Evolutionary conservation across 2,113 vertebrate species (phyloP).

Genomic region (Okapia johnstoni): DNA sequence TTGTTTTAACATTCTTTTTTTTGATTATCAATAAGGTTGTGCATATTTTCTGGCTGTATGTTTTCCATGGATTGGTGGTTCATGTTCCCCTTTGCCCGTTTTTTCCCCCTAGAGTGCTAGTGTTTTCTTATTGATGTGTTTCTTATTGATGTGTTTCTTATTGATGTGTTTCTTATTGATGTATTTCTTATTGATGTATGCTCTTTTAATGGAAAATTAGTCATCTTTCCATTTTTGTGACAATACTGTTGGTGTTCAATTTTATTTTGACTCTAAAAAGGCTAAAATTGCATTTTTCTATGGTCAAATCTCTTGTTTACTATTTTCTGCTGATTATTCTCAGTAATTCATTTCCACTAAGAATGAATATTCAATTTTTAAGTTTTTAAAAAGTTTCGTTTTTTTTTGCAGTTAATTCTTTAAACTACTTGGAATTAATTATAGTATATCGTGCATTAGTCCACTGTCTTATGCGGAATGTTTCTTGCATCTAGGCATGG

Average conservation of each 20-base stretch:
- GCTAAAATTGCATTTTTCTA: neutral
- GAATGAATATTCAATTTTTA: neutral
- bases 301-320: neutral
- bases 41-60: neutral
- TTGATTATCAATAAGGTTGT: neutral
- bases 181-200: neutral
- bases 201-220: neutral
- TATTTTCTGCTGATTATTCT: neutral
- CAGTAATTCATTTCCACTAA: neutral
- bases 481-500: neutral
- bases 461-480: neutral
- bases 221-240: neutral
- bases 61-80: neutral
- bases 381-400: neutral
- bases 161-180: neutral
- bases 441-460: neutral
- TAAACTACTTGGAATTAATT: neutral
- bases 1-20: neutral
- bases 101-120: neutral
- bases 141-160: neutral
- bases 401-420: neutral
- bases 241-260: neutral
- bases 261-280: slow-evolving; percentile 1
- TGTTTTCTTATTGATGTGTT: neutral
- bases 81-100: neutral